Conservation (phyloP, 2,797 vertebrate genomes). For the Sebastes trivittatus region DNA sequence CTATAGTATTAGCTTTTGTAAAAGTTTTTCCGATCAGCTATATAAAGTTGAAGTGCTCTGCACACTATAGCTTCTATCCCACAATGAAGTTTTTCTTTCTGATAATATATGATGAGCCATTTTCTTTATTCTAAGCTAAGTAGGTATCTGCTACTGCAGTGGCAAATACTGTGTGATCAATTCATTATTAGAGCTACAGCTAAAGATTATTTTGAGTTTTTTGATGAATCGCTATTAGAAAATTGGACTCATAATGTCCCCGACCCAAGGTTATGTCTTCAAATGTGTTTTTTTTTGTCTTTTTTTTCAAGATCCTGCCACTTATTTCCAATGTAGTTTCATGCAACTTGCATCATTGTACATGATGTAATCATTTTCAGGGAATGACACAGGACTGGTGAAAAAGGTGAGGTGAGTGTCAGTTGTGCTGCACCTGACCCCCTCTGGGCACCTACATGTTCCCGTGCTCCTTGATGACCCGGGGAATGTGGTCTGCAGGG, state of each 20-base stretch:
- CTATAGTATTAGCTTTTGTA: not conserved
- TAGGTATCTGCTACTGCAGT: not conserved
- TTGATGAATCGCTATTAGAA: not conserved
- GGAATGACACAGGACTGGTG: not conserved
- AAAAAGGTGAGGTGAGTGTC: not conserved
- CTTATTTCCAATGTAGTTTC: not conserved
- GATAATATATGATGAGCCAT: not conserved
- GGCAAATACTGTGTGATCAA: not conserved
- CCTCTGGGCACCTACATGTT: not conserved
- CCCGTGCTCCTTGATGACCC: not conserved
- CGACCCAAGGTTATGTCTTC: too few relatives aligned
- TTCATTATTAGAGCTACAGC: not conserved
- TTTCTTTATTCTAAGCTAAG: not conserved
- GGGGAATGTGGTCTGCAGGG: not conserved
- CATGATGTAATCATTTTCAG: too few relatives aligned
- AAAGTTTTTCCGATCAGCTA: not conserved
- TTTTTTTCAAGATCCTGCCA: not conserved
- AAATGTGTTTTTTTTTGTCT: not conserved
- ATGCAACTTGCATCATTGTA: not conserved
- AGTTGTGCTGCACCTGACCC: not conserved
- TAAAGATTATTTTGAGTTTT: not conserved
- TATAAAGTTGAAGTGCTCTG: not conserved
- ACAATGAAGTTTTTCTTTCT: not conserved
- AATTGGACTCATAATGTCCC: not conserved
- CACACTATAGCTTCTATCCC: not conserved